Evolutionary conservation across 2,888 invertebrate genomes (phyloP), one percentile per base, ranked within the genome.

Genomic region (Alviniconcha strummeri): DNA sequence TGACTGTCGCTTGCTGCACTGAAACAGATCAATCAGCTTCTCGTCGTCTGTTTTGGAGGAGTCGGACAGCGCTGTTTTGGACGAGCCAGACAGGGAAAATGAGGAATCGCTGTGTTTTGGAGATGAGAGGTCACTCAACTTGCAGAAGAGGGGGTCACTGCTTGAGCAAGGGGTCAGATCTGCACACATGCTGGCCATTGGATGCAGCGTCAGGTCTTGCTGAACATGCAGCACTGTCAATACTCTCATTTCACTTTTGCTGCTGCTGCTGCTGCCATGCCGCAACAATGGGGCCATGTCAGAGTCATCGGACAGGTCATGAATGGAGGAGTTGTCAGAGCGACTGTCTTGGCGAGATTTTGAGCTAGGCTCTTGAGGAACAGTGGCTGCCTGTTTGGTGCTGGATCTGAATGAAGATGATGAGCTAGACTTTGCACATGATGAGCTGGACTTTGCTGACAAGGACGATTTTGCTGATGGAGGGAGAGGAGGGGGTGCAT

Each of bases 1-100:
- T 11, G 83, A 79, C 78, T 57, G 69, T 57, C 69, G 78, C 69
- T 87, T 84, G 80, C 88, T 85, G 60, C 85, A 87, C 72, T 88
- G 86, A 84, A 89, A 86, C 17, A 91, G 85, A 82, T 90, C 91
- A 71, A 90, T 89, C 13, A 92, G 81, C 86, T 92, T 92, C 85
- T 92, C 91, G 87, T 92, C 91, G 88, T 92, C 91, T 64, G 91
- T 92, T 89, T 91, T 91, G 77, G 90, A 89, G 1, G 86, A 86
- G 69, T 87, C 83, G 67, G 83, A 74, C 3, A 56, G 9, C n/a
- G 69, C 55, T 19, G n/a, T 69, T 74, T 76, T 67, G 55, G 55
- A 80, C 36, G 67, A 56, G 13, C 67, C 67, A 17, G 67, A 8
- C 52, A 74, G 15, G 81, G 84, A 55, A 67, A 81, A 79, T 60